phyloP scores from a whole-genome alignment of 2,113 vertebrate genomes.

The Solea senegalensis region DNA sequence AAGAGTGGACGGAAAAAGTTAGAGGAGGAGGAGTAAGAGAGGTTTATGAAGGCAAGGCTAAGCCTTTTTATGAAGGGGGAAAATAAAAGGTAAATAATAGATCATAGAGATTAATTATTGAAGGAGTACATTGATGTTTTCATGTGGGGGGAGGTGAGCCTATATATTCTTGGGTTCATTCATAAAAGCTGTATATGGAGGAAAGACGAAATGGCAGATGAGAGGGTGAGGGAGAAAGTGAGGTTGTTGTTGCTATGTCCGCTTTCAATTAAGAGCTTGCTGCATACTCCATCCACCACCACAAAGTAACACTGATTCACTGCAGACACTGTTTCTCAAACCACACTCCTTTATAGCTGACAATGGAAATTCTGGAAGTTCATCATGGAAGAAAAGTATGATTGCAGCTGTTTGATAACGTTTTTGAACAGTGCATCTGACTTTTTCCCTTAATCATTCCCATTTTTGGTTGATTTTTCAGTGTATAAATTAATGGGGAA shows the following conservation, averaged over 20 bases:
- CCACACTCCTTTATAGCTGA: too few species aligned
- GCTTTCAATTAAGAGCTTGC: constrained; percentile 1
- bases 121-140: constrained; percentile 72
- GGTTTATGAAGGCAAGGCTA: constrained; percentile 8
- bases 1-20: background rate
- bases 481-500: too few species aligned
- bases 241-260: constrained; percentile 30
- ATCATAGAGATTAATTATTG: constrained; percentile 69
- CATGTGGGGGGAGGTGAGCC: constrained; percentile 36
- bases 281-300: background rate
- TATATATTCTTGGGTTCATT: constrained; percentile 63
- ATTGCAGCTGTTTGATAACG: too few species aligned
- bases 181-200: constrained; percentile 48
- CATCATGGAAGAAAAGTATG: too few species aligned
- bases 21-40: background rate
- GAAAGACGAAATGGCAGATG: background rate
- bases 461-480: too few species aligned
- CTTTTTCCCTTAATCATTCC: too few species aligned
- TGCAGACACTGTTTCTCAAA: background rate
- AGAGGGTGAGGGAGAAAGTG: background rate
- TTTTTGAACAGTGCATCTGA: too few species aligned
- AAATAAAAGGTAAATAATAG: constrained; percentile 79
- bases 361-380: too few species aligned
- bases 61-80: constrained; percentile 59
- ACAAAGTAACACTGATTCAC: background rate